Evolutionary conservation across 2,888 invertebrate genomes (phyloP), one percentile per base, ranked within the genome.

Genomic region (Lutraria lutraria): DNA sequence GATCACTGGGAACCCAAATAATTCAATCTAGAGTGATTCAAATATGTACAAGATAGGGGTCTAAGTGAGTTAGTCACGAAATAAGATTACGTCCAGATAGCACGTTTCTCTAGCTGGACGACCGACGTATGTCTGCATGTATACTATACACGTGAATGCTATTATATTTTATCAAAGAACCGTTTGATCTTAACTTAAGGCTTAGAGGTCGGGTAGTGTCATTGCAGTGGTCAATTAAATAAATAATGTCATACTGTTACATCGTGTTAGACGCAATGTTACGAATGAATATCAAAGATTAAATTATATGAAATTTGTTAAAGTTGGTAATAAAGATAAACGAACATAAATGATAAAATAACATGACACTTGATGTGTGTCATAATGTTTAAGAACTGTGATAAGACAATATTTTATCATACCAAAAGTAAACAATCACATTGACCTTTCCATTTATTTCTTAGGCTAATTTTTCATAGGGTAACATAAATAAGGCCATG

Each of bases 21-120:
- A 72, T 2, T 72, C 53, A 76, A 54, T 29, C 52, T 84, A 43
- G 29, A 43, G 80, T 34, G 79, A 85, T 85, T 54, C 54, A 54
- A 54, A 21, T 80, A 85, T 80, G 79, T 79, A n/a, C n/a, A 10
- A 60, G 79, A n/a, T 76, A 29, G 52, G 84, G n/a, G 25, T n/a
- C 72, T 21, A 34, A 88, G 60, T 60, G 34, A 88, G 43, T 88
- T 63, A 88, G 87, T 88, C 87, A 88, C 87, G 87, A 88, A 83
- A 13, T 29, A 43, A 83, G 87, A 88, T 88, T 83, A 63, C 21
- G 12, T n/a, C 60, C 25, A 31, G 80, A 88, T 83, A 88, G 8
- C n/a, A 10, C 4, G n/a, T 8, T 15, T 60, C 31, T 8, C 29
- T 15, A 25, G 60, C 85, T 80, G 43, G 84, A 85, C 85, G 79